These are phyloP conservation scores for Drosophila nigricruria DNA, from an alignment of 2,888 invertebrate genomes.

Conservation along the genomic window DNA sequence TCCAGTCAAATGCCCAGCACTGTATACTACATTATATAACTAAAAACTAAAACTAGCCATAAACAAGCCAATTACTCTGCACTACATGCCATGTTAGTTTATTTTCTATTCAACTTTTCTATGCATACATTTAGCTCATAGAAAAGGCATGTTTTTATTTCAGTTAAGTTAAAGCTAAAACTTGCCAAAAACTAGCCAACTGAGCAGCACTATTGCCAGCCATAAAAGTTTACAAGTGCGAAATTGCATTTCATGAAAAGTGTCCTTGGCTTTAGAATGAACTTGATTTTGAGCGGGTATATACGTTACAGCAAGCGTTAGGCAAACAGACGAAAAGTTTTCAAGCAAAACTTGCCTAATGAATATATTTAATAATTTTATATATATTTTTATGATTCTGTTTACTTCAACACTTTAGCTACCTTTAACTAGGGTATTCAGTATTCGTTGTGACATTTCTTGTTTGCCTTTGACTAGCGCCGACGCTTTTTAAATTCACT, in stretches of 20 bases:
- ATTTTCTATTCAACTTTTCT: background rate
- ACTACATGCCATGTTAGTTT: background rate
- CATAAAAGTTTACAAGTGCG: slow-evolving; percentile 80
- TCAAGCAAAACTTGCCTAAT: fast-evolving
- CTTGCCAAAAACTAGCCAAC: slow-evolving; percentile 29
- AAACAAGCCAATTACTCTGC: background rate
- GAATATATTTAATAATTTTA: no score
- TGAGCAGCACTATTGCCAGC: slow-evolving; percentile 49
- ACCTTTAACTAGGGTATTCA: background rate
- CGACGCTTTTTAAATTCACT: slow-evolving; percentile 78
- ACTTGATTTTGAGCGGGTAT: slow-evolving; percentile 18
- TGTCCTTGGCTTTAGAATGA: slow-evolving; percentile 73
- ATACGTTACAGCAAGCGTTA: background rate
- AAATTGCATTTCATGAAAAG: slow-evolving; percentile 79
- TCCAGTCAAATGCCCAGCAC: no score
- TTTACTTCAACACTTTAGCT: background rate
- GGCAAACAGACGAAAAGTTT: background rate
- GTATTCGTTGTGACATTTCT: background rate
- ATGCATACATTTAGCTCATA: background rate
- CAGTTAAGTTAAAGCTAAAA: background rate
- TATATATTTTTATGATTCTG: background rate
- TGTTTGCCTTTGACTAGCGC: slow-evolving; percentile 37
- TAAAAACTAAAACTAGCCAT: background rate
- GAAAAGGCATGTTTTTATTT: background rate
- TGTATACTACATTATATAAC: no score